These are phyloP conservation scores for Acrocephalus arundinaceus DNA, from an alignment of 2,113 vertebrate genomes.

Conservation along the genomic window DNA sequence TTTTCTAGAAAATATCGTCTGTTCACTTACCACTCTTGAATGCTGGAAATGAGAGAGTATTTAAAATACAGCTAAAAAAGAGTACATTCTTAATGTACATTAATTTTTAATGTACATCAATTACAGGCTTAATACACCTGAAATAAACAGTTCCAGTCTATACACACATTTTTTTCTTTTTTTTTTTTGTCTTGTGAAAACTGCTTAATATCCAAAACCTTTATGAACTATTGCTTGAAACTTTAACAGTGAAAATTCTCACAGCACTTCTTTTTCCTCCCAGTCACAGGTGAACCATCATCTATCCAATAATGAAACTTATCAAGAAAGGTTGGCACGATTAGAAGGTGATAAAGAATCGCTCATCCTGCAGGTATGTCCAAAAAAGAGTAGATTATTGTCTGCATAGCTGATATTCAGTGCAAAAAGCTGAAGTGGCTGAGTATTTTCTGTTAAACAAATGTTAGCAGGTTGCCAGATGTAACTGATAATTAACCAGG, in stretches of 20 bases:
- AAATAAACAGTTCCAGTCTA: not conserved
- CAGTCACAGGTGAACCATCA: slow-evolving; percentile 84
- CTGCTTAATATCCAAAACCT: not conserved
- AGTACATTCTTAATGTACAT: not conserved
- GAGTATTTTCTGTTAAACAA: not conserved
- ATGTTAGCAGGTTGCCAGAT: not conserved
- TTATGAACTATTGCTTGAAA: not conserved
- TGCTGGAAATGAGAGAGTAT: not conserved
- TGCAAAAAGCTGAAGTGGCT: not conserved
- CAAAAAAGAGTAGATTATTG: not conserved
- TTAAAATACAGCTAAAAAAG: not conserved
- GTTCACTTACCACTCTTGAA: not conserved
- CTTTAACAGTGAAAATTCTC: not conserved
- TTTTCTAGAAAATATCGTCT: not conserved
- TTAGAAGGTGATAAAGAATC: slow-evolving; percentile 98
- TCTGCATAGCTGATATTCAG: not conserved
- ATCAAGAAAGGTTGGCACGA: slow-evolving; percentile 90
- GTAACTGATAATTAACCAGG: not conserved
- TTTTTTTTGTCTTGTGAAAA: not conserved
- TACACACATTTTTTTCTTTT: not conserved
- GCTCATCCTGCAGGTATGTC: slow-evolving; percentile 90
- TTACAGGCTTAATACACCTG: not conserved
- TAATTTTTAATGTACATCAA: not conserved
- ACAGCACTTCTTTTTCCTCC: not conserved
- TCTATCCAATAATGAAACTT: slow-evolving; percentile 85